phyloP scores from a whole-genome alignment of 2,888 invertebrate species.

The Halocaridina rubra region DNA sequence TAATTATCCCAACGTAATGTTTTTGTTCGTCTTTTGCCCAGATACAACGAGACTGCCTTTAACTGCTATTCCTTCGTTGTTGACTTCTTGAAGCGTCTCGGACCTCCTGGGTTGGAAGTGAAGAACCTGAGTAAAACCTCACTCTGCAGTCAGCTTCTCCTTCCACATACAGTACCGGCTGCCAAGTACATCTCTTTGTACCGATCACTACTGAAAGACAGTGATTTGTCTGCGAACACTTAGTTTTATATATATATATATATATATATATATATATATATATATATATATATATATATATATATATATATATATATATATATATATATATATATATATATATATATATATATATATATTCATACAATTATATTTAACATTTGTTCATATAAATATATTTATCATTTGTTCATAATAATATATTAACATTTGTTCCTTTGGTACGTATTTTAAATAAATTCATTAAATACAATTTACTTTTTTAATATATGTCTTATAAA shows the following conservation, averaged over 20 bases:
- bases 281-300: conserved; percentile 7
- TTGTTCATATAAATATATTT: background rate
- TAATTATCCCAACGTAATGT: background rate
- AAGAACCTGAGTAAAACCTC: conserved; percentile 77
- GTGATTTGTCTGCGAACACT: too few species aligned
- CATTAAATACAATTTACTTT: too few species aligned
- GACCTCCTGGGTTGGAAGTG: conserved; percentile 78
- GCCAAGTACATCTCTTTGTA: conserved; percentile 87
- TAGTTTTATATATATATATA: background rate
- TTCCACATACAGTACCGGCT: conserved; percentile 83
- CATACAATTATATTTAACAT: background rate
- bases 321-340: background rate
- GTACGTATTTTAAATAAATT: too few species aligned
- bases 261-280: background rate
- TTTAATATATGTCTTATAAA: too few species aligned
- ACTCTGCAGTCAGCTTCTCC: conserved; percentile 85
- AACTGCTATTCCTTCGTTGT: conserved; percentile 91
- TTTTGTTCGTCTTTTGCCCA: background rate
- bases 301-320: background rate
- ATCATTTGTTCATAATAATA: too few species aligned
- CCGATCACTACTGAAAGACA: conserved; percentile 71
- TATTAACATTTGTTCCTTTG: too few species aligned
- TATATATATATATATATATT: background rate
- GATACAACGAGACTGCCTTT: conserved; percentile 80
- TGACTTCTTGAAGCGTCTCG: conserved; percentile 80